A percentile compares a stretch with the other conserved stretches of the same genome.
phyloP scores from a whole-genome alignment of 2,797 vertebrate species.

The Australoheros facetus region DNA sequence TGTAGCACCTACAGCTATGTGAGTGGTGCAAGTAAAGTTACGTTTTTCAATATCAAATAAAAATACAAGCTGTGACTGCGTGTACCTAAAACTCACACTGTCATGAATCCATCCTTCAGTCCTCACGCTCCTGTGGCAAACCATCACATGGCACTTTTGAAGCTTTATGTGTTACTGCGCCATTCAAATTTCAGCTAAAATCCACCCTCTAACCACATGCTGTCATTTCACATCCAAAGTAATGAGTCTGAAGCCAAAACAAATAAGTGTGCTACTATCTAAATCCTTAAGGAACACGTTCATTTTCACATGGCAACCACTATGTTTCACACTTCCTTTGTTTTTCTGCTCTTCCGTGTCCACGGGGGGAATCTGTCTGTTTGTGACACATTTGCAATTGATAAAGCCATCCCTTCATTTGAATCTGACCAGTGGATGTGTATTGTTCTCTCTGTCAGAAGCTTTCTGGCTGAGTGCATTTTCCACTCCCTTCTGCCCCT shows the following conservation, averaged over 20 bases:
- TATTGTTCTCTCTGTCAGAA: conserved; percentile 38
- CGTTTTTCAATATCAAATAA: neutral
- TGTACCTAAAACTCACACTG: neutral
- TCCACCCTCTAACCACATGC: conserved; percentile 59
- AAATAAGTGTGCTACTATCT: conserved; percentile 36
- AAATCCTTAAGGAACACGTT: conserved; percentile 20
- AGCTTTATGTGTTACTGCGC: conserved; percentile 14
- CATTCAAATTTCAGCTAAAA: conserved; percentile 31
- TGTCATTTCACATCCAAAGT: conserved; percentile 49
- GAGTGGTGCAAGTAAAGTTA: neutral
- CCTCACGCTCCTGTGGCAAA: conserved; percentile 3
- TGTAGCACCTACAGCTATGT: neutral
- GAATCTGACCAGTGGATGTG: conserved; percentile 30
- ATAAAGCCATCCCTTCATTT: neutral
- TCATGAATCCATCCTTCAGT: neutral
- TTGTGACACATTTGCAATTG: conserved; percentile 12
- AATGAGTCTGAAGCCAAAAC: conserved; percentile 39
- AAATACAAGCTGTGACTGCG: neutral
- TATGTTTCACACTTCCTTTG: conserved; percentile 29
- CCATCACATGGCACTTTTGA: neutral
- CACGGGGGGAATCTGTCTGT: conserved; percentile 10
- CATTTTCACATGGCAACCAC: conserved; percentile 23
- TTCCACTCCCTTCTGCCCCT: conserved; percentile 13
- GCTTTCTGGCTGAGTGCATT: conserved; percentile 55
- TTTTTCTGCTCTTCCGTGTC: conserved; percentile 4